Conservation (phyloP, 2,113 vertebrate species). For the Scartelaos histophorus region DNA sequence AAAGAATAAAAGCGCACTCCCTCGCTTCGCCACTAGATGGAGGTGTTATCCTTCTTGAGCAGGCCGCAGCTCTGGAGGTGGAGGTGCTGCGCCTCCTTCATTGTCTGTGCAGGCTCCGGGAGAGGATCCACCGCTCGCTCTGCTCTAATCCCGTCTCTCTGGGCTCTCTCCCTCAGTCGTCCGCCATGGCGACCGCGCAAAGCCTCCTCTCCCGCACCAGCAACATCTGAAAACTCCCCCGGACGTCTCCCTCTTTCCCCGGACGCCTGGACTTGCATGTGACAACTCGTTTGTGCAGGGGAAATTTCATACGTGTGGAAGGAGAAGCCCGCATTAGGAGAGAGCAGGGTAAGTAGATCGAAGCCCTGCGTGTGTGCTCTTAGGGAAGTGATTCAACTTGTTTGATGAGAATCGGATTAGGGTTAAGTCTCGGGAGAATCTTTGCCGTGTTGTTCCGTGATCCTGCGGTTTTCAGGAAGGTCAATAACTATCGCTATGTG, state of each 20-base stretch:
- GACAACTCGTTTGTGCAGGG: conserved; percentile 24
- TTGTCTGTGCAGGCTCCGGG: conserved; percentile 64
- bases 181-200: conserved; percentile 78
- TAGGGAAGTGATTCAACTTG: conserved; percentile 73
- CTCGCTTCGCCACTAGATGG: conserved; percentile 35
- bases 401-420: conserved; percentile 66
- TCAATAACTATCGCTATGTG: conserved; percentile 22
- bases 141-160: conserved; percentile 67
- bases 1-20: background rate
- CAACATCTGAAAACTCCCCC: conserved; percentile 47
- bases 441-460: conserved; percentile 65
- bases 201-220: conserved; percentile 38
- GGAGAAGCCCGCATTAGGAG: conserved; percentile 44
- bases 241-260: background rate
- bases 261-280: conserved; percentile 54
- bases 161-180: conserved; percentile 64
- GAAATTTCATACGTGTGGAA: conserved; percentile 54
- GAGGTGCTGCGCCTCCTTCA: conserved; percentile 71
- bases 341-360: conserved; percentile 56
- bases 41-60: conserved; percentile 28
- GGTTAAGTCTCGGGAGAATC: conserved; percentile 69
- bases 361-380: conserved; percentile 32
- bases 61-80: conserved; percentile 37
- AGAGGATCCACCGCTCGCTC: conserved; percentile 61
- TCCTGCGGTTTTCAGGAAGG: conserved; percentile 49